Evolutionary conservation across 1,140 invertebrate species (phyloP), one percentile per base, ranked within the genome.

Genomic region (Steinernema feltiae): DNA sequence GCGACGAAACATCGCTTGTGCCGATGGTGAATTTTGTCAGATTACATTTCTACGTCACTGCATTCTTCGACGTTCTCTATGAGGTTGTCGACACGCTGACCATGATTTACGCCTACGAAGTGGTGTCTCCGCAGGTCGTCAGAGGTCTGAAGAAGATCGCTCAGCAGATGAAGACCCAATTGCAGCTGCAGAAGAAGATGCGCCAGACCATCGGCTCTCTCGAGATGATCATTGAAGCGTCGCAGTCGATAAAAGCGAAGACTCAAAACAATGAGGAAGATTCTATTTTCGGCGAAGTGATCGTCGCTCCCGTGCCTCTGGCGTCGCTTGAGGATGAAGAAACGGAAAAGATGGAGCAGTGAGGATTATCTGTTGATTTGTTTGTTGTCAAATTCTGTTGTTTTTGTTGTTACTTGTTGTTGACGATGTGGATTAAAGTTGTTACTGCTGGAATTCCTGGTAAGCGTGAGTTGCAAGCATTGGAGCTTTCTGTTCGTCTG

Each of bases 121-220:
- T 41, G 1, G 21, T 75, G 21, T 30, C 73, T 17, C 70, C 29
- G 3, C 3, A 32, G 7, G 46, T 76, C 27, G 21, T 76, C 18
- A 32, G 32, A n/a, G 41, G 7, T 15, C 27, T 75, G 21, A 76
- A 30, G 30, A 7, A 30, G 41, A 71, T 76, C 24, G 32, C 18
- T 17, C 21, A 76, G n/a, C 30, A 24, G 46, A 24, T 76, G 15
- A 29, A 32, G 2, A 3, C 21, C 7, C 71, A 76, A 30, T 2
- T 76, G 74, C 17, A 30, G n/a, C 71, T 75, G 12, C 74, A 76
- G 72, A 76, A 76, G 63, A 31, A 72, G 48, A 69, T 74, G 27
- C 24, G 53, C 3, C 1, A 77, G 30, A 27, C 74, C 29, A 76
- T 76, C 72, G 74, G 74, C 12, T 63, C 30, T 24, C 72, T 76